Conservation (phyloP, 2,797 vertebrate species). For the Crenichthys baileyi region DNA sequence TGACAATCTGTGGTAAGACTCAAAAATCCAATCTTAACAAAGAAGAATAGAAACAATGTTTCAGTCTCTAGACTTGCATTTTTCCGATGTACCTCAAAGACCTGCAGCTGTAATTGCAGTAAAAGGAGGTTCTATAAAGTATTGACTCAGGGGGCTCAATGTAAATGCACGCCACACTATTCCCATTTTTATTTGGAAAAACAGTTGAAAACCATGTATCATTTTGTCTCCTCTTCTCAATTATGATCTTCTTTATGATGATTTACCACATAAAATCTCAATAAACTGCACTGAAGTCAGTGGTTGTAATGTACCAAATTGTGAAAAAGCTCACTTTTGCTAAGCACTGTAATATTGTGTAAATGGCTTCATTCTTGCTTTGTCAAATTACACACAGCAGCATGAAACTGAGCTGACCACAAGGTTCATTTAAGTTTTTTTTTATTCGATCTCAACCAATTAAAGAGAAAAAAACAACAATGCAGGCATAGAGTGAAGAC, state of each 20-base stretch:
- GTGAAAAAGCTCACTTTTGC: neutral
- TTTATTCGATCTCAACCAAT: neutral
- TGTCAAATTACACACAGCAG: neutral
- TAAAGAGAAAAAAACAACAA: constrained; percentile 10
- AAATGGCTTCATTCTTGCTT: neutral
- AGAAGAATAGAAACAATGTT: neutral
- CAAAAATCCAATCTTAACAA: neutral
- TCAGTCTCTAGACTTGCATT: neutral
- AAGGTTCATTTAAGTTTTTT: neutral
- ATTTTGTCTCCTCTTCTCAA: neutral
- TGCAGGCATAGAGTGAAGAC: constrained; percentile 24
- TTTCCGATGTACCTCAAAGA: neutral
- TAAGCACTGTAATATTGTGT: neutral
- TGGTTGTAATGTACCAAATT: neutral
- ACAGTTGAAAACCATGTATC: neutral
- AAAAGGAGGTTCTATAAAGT: neutral
- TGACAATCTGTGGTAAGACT: no score
- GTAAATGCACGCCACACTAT: neutral
- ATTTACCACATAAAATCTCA: neutral
- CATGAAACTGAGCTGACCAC: neutral
- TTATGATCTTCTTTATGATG: neutral
- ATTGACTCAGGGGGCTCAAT: neutral
- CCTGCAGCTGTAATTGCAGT: neutral
- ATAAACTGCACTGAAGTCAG: neutral
- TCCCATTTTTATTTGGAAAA: neutral